Base-by-base conservation (phyloP, 2,113 vertebrate genomes). In the human (Homo sapiens) region DNA sequence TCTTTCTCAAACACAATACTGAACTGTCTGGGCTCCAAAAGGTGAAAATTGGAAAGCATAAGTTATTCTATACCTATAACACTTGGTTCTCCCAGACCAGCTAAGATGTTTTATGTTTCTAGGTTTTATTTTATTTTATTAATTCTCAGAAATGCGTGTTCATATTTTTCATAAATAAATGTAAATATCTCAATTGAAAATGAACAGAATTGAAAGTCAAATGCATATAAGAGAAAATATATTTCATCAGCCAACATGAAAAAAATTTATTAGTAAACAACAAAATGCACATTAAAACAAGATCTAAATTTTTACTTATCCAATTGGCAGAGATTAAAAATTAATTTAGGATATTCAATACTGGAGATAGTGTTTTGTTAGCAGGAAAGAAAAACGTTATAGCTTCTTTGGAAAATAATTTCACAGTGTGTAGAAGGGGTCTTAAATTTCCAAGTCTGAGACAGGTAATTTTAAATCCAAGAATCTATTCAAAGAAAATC, bases 391-490 rank as follows among this genome's bases (percentile, higher is more conserved):
- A 27, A 95, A 94, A 90, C 66, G 17, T 78, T 81, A 90, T 7
- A 48, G 8, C 5, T 23, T 72, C 75, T 93, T 80, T 57, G 38
- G 45, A 85, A 95, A 93, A 88, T 93, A 93, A 61, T 85, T 68
- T 90, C 80, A 81, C 30, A 78, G 82, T 90, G 78, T 73, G 17
- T 92, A 90, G 50, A 93, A 88, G 88, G 22, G 2, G 3, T 64
- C 50, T 95, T 95, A 95, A 96, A 85, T 73, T 73, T 94, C 23
- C 45, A 94, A 81, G 12, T 40, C 27, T 94, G 11, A 85, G 13
- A 86, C 32, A 93, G n/a, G 25, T 94, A 85, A 86, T 89, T 92
- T 30, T 88, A 93, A 94, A 80, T 95, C 57, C 90, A 70, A 35
- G 43, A 89, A 88, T 81, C 76, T 81, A 90, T 93, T 55, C 85